These are phyloP conservation scores for Ictalurus furcatus DNA, from an alignment of 2,113 vertebrate species.

Conservation along the genomic window DNA sequence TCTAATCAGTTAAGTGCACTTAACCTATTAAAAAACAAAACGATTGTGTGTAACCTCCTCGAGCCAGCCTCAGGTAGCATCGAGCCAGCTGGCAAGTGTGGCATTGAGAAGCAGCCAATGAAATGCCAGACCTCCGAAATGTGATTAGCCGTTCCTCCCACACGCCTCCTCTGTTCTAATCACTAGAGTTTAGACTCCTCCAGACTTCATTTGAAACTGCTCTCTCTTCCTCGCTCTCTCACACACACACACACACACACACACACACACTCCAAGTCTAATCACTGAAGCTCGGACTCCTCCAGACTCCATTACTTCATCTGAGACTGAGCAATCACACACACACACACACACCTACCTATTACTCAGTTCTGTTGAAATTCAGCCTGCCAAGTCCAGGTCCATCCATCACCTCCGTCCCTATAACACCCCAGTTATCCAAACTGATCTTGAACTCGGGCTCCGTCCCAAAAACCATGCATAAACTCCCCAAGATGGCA, in stretches of 20 bases:
- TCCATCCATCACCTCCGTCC: not conserved
- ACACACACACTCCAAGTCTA: not conserved
- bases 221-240: not conserved
- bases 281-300: constrained; percentile 13
- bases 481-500: not conserved
- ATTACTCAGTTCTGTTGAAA: constrained; percentile 16
- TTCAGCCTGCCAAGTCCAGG: constrained; percentile 4
- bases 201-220: constrained; percentile 20
- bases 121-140: constrained; percentile 60
- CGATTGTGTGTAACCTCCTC: constrained; percentile 61
- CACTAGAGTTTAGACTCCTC: constrained; percentile 18
- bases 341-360: not conserved
- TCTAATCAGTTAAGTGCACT: constrained; percentile 64
- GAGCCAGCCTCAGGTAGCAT: constrained; percentile 49
- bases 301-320: constrained; percentile 1
- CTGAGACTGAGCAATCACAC: not conserved
- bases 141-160: constrained; percentile 49
- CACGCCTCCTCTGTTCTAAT: constrained; percentile 13
- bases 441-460: not conserved
- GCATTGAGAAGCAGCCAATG: constrained; percentile 58
- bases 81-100: constrained; percentile 62
- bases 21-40: constrained; percentile 65
- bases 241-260: not conserved
- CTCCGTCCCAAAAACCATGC: not conserved
- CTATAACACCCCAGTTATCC: not conserved